Conservation (phyloP, 2,888 invertebrate species). For the Graphium colonna region DNA sequence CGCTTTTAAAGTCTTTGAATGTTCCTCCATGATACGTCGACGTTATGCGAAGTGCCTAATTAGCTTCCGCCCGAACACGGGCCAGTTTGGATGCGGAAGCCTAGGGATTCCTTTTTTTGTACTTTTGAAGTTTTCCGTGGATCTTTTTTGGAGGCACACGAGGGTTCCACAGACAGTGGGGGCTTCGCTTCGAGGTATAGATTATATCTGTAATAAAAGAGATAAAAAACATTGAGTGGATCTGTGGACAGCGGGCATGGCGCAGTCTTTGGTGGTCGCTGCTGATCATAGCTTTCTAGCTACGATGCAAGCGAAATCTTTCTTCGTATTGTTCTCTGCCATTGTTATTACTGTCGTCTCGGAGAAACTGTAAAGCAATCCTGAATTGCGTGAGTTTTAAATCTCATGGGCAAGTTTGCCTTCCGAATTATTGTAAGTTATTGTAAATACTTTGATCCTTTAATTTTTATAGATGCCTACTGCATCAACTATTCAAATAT, state of each 20-base stretch:
- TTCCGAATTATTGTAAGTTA: too few relatives aligned
- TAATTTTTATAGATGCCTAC: too few relatives aligned
- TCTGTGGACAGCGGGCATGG: slow-evolving; percentile 46
- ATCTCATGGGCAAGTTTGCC: too few relatives aligned
- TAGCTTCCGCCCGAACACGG: slow-evolving; percentile 32
- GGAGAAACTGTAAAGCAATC: too few relatives aligned
- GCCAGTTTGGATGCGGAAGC: slow-evolving; percentile 44
- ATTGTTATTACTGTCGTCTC: slow-evolving; percentile 40
- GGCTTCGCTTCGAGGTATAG: too few relatives aligned
- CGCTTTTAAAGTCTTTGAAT: slow-evolving; percentile 33
- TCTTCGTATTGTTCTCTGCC: slow-evolving; percentile 36
- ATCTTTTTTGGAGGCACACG: too few relatives aligned
- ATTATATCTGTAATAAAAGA: slow-evolving; percentile 65
- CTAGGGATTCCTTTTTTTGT: slow-evolving; percentile 37
- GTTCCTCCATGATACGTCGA: slow-evolving; percentile 31
- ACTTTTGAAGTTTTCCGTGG: slow-evolving; percentile 29
- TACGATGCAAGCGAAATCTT: slow-evolving; percentile 37
- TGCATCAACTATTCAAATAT: too few relatives aligned
- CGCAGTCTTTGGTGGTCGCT: slow-evolving; percentile 17
- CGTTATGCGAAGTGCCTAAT: slow-evolving; percentile 34
- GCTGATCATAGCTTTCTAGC: neutral
- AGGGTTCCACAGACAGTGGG: slow-evolving; percentile 32
- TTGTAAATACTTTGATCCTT: too few relatives aligned
- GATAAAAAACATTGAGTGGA: slow-evolving; percentile 41
- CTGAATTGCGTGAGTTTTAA: too few relatives aligned